phyloP scores from a whole-genome alignment of 2,888 invertebrate genomes.

The Monoplex corrugatus region DNA sequence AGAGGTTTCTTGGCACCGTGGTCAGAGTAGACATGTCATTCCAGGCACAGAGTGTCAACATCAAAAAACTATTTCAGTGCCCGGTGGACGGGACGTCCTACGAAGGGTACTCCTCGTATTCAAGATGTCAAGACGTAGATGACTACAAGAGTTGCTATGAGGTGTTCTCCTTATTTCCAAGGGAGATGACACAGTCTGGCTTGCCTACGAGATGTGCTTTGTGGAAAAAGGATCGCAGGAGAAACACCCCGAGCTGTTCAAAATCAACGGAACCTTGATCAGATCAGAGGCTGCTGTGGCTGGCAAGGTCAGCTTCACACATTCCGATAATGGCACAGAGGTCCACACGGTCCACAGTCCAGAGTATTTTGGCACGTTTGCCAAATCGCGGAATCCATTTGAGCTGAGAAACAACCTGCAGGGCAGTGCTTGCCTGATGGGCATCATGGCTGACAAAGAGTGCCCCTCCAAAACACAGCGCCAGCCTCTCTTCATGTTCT shows the following conservation, averaged over 20 bases:
- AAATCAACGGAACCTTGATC: background rate
- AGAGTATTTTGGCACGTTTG: background rate
- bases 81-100: too few species aligned
- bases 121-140: too few species aligned
- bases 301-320: constrained; percentile 26
- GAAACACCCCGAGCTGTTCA: background rate
- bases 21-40: background rate
- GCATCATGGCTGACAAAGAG: background rate
- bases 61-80: background rate
- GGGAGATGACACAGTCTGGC: constrained; percentile 7
- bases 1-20: background rate
- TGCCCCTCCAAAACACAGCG: background rate
- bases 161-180: constrained; percentile 31
- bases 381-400: constrained; percentile 20
- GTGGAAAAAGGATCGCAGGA: too few species aligned
- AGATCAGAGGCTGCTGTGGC: background rate
- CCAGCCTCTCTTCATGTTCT: background rate
- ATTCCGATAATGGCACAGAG: background rate
- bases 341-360: background rate
- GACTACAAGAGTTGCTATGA: too few species aligned
- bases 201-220: background rate
- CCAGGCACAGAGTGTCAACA: background rate
- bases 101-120: background rate
- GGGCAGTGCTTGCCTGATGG: background rate
- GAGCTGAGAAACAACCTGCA: background rate